These are phyloP conservation scores for Harmothoe impar DNA, from an alignment of 2,888 invertebrate genomes.

Conservation along the genomic window DNA sequence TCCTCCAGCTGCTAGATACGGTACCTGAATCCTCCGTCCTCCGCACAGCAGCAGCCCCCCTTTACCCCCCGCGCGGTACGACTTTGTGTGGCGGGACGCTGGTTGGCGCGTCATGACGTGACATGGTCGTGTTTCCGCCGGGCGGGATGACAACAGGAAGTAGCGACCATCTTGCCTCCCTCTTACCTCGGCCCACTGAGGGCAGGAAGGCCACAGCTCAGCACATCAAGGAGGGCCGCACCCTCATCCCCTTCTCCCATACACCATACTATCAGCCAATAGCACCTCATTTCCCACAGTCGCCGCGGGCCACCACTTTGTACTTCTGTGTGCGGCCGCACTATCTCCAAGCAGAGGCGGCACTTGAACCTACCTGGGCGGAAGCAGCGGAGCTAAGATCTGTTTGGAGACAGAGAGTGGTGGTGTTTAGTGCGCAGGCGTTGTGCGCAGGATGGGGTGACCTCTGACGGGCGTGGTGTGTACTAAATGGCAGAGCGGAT, in stretches of 20 bases:
- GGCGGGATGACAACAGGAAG: background rate
- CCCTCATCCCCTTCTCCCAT: background rate
- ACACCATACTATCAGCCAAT: background rate
- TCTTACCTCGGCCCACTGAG: background rate
- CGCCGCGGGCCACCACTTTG: background rate
- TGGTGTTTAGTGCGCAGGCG: background rate
- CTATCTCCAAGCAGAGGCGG: background rate
- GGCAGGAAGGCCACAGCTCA: background rate
- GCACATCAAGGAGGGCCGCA: background rate
- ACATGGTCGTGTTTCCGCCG: background rate
- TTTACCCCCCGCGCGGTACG: background rate
- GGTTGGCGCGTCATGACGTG: background rate
- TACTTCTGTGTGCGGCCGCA: background rate
- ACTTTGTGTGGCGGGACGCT: background rate
- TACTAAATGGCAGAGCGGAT: slow-evolving; percentile 14
- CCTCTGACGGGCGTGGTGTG: background rate
- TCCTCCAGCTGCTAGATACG: too few species aligned
- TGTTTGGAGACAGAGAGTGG: too few species aligned
- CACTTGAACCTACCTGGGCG: too few species aligned
- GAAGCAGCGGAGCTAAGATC: too few species aligned
- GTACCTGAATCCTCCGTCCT: too few species aligned
- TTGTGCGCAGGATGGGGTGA: background rate
- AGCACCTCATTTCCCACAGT: background rate
- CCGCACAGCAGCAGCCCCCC: too few species aligned
- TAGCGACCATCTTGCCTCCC: background rate